Percentiles rank a stretch among this genome's conserved stretches.
phyloP scores from a whole-genome alignment of 2,797 vertebrate species.

The Sarcophilus harrisii region DNA sequence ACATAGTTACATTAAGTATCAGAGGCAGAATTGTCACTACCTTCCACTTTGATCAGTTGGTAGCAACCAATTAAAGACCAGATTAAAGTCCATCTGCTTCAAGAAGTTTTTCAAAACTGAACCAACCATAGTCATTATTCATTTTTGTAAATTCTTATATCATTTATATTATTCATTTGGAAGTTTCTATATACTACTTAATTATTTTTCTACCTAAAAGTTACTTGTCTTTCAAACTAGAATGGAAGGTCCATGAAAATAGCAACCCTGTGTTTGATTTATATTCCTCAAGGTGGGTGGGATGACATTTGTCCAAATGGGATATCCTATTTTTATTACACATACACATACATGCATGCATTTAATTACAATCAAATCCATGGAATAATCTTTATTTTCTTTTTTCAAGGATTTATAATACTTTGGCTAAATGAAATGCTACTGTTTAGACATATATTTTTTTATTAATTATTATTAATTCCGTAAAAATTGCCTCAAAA shows the following conservation, averaged over 20 bases:
- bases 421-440: too few relatives aligned
- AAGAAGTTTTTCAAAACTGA: neutral
- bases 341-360: neutral
- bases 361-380: neutral
- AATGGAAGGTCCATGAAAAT: neutral
- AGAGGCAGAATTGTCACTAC: neutral
- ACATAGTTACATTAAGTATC: neutral
- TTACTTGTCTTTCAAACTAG: neutral
- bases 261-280: neutral
- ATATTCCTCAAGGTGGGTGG: neutral
- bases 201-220: neutral
- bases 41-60: neutral
- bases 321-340: neutral
- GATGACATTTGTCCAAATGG: neutral
- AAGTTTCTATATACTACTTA: fast-evolving
- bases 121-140: fast-evolving
- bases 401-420: neutral
- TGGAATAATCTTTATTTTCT: constrained; percentile 1
- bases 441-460: neutral
- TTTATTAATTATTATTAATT: neutral
- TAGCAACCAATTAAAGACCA: neutral
- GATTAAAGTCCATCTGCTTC: neutral
- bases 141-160: neutral
- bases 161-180: neutral
- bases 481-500: neutral